Evolutionary conservation across 1,140 invertebrate genomes (phyloP).

Genomic region (Drosophila ohnishii): DNA sequence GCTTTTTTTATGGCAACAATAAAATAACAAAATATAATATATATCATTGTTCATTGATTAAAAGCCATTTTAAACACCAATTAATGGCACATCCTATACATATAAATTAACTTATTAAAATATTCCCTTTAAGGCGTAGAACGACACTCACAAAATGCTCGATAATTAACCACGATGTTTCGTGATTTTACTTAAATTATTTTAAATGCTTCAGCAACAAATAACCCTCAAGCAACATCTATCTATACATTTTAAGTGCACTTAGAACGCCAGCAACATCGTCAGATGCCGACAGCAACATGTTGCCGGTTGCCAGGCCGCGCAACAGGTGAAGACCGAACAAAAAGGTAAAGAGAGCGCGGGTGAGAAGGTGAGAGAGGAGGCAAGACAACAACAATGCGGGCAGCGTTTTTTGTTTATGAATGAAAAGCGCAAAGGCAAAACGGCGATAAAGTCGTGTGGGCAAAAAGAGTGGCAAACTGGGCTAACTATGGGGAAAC

Average conservation of each 20-base stretch:
- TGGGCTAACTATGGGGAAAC: background rate
- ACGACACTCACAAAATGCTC: background rate
- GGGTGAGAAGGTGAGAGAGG: background rate
- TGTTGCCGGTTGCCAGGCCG: conserved; percentile 26
- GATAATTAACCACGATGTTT: conserved; percentile 30
- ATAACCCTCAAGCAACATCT: background rate
- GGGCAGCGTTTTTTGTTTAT: conserved; percentile 69
- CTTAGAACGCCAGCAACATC: conserved; percentile 16
- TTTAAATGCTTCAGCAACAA: conserved; percentile 29
- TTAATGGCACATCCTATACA: no score
- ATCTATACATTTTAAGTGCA: conserved; percentile 6
- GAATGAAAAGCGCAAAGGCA: conserved; percentile 72
- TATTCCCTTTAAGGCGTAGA: background rate
- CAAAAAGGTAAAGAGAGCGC: conserved; percentile 13
- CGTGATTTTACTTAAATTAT: conserved; percentile 9
- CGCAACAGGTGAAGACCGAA: conserved; percentile 62
- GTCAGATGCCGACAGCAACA: conserved; percentile 33
- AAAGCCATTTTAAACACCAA: no score
- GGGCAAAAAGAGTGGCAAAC: conserved; percentile 44
- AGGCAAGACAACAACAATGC: conserved; percentile 38
- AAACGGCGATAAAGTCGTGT: conserved; percentile 65
- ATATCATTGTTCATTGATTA: no score
- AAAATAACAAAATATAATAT: background rate
- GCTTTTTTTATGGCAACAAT: background rate
- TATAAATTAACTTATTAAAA: background rate